Evolutionary conservation across 2,888 invertebrate species (phyloP), one percentile per base, ranked within the genome.

Genomic region (Limnephilus rhombicus): DNA sequence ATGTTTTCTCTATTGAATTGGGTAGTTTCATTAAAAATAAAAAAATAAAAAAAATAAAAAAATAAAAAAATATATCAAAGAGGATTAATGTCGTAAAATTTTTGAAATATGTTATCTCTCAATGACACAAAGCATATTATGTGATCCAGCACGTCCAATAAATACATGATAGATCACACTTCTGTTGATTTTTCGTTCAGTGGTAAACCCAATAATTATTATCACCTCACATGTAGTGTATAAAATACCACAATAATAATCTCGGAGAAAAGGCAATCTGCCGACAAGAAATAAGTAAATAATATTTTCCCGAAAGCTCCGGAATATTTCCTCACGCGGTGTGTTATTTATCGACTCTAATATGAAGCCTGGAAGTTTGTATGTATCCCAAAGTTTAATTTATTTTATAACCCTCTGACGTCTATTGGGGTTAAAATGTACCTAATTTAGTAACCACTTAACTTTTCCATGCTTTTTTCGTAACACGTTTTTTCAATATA

Each of bases 301-400:
- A 68, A 68, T 68, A 68, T 68, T 68, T 53, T 24, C 68, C 18
- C 11, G n/a, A 68, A 68, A n/a, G 24, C 68, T 68, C 9, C 68
- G n/a, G n/a, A n/a, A 68, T 24, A n/a, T 68, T 68, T 68, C 68
- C 68, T 68, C 68, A 68, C n/a, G 24, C 24, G 68, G 24, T 68
- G 68, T 68, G 68, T 68, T 68, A 68, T 68, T 68, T 68, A 68
- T 68, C 68, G 68, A 68, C 68, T 68, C 68, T 68, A 68, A 68
- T 68, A 68, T 68, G 68, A 68, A 68, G 68, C 68, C 68, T 24
- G 24, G n/a, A n/a, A 68, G 68, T 68, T 68, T 68, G 68, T 68
- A 68, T 9, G 68, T 68, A 68, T 68, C 68, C 9, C 68, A 68
- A 68, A 68, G 68, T 68, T 68, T 68, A 68, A 68, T 68, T 68